Evolutionary conservation across 2,797 vertebrate genomes (phyloP), one percentile per base, ranked within the genome.

Genomic region (Hippopotamyrus pictus): DNA sequence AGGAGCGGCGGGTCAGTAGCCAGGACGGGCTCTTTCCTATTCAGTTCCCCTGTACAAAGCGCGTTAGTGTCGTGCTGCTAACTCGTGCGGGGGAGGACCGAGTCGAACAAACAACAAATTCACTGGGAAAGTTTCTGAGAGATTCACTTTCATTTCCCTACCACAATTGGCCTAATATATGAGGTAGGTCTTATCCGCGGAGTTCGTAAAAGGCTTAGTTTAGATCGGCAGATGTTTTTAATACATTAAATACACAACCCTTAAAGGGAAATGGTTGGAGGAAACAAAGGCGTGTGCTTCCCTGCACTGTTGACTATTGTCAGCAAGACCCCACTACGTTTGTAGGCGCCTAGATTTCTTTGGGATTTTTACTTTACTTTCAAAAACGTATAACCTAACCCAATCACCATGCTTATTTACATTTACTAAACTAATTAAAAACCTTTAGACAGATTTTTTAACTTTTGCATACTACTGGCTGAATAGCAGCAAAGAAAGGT

Each of bases 211-310:
- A 29, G 54, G 57, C 59, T 50, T 29, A 50, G 51, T 59, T 86
- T 57, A 37, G 29, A 33, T 33, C 50, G 37, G 11, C 11, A 25
- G 57, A 65, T 46, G 37, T 46, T 46, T 46, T 44, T 86, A 19
- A 87, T 37, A 83, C 79, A 51, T 29, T 76, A 87, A 82, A 59
- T 19, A 44, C 33, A 83, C 33, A 17, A 62, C 17, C 8, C 6
- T 59, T 88, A 54, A 44, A 29, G 89, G 90, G 91, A 90, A 88
- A 90, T 88, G 90, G 79, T 87, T 22, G 91, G 90, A 91, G 90
- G 89, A 92, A 94, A 94, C 93, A 94, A 94, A 94, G 93, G 93
- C 93, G 92, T 90, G 91, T 91, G 92, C 90, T 90, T 54, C 90
- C 82, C 65, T 65, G 86, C 90, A 88, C 89, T 88, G 88, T 59